Evolutionary conservation across 2,888 invertebrate species (phyloP).

Genomic region (Cantharis flavilabris): DNA sequence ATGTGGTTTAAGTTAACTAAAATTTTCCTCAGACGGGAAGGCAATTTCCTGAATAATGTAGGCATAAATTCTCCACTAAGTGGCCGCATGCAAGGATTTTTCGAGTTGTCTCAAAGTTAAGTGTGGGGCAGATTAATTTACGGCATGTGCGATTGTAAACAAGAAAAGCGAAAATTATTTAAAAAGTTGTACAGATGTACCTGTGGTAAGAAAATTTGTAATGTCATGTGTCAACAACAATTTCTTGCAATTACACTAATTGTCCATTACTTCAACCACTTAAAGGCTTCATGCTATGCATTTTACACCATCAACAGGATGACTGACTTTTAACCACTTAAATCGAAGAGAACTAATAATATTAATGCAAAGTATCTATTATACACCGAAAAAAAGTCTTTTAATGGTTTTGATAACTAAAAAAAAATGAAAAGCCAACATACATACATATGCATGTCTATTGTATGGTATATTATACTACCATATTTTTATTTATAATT

Average conservation of each 20-base stretch:
- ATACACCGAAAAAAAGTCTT: not conserved
- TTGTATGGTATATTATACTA: not conserved
- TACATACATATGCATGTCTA: not conserved
- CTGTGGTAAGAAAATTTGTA: not conserved
- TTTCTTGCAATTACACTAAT: slow-evolving; percentile 5
- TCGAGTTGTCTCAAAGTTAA: not conserved
- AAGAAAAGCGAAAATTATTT: not conserved
- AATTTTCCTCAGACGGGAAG: slow-evolving; percentile 18
- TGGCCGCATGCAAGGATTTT: slow-evolving; percentile 17
- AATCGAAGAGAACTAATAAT: not conserved
- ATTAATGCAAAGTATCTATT: not conserved
- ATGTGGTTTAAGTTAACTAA: slow-evolving; percentile 1
- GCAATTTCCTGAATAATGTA: slow-evolving; percentile 19
- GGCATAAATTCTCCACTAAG: slow-evolving; percentile 9
- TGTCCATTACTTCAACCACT: slow-evolving; percentile 12
- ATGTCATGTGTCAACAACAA: slow-evolving; percentile 4
- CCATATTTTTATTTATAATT: not conserved
- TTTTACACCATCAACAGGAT: not conserved
- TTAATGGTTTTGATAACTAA: not conserved
- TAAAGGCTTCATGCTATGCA: not conserved
- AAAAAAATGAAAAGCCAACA: not conserved
- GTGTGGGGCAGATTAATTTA: not conserved
- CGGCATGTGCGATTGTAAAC: not conserved
- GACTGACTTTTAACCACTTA: not conserved
- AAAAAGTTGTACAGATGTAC: not conserved